Conservation (phyloP, 2,888 invertebrate species). For the Latrodectus elegans region DNA sequence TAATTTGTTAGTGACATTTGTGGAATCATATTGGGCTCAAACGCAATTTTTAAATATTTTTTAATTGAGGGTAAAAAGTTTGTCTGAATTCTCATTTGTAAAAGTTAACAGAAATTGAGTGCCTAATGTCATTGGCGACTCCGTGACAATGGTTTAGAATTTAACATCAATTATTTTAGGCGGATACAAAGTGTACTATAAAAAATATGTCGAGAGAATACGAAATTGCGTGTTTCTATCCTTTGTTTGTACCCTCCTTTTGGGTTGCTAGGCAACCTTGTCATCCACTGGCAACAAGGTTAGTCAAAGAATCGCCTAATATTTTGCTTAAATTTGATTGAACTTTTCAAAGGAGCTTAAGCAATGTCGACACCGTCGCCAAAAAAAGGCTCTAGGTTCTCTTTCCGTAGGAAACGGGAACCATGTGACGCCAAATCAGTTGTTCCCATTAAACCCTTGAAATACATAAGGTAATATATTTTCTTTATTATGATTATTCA, state of each 20-base stretch:
- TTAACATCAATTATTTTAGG: too few relatives aligned
- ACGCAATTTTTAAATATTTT: too few relatives aligned
- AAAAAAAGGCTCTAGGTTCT: slow-evolving; percentile 45
- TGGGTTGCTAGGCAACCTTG: slow-evolving; percentile 60
- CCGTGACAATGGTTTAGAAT: too few relatives aligned
- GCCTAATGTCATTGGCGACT: too few relatives aligned
- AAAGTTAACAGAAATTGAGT: too few relatives aligned
- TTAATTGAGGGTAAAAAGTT: too few relatives aligned
- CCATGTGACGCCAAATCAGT: not conserved
- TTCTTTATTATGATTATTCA: not conserved
- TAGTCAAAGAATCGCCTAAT: too few relatives aligned
- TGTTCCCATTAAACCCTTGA: not conserved
- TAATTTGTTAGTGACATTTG: too few relatives aligned
- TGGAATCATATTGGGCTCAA: too few relatives aligned
- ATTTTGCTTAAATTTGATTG: not conserved
- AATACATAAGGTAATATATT: slow-evolving; percentile 37
- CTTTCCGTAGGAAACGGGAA: slow-evolving; percentile 39
- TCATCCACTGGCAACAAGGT: not conserved
- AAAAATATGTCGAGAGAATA: not conserved
- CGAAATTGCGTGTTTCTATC: slow-evolving; percentile 28
- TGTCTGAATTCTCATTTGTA: too few relatives aligned
- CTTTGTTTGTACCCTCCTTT: slow-evolving; percentile 56
- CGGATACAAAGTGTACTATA: too few relatives aligned
- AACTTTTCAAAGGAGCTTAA: not conserved
- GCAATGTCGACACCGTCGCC: slow-evolving; percentile 35